phyloP scores from a whole-genome alignment of 1,140 invertebrate species.

The Drosophila truncata region DNA sequence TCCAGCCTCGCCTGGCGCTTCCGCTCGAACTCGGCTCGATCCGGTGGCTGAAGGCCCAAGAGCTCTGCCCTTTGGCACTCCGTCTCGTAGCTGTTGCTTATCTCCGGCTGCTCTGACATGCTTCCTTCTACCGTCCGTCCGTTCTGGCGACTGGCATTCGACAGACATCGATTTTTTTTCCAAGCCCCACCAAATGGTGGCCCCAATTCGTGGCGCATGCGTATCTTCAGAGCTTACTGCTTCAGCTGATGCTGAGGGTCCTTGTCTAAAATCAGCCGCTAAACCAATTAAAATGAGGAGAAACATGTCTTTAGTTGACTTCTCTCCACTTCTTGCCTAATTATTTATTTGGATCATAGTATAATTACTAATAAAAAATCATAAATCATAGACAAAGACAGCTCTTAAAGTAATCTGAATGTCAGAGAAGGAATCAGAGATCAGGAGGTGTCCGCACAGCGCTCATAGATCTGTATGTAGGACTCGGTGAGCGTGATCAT shows the following conservation, averaged over 20 bases:
- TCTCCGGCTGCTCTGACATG: constrained; percentile 57
- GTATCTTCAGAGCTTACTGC: not conserved
- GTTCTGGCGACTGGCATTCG: constrained; percentile 35
- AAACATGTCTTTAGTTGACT: not conserved
- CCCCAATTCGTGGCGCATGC: constrained; percentile 37
- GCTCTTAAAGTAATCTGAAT: constrained; percentile 2
- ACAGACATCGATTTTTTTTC: constrained; percentile 63
- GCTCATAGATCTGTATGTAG: constrained; percentile 96
- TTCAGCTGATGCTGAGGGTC: constrained; percentile 47
- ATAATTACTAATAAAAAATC: not conserved
- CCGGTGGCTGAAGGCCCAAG: constrained; percentile 89
- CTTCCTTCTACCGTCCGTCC: constrained; percentile 11
- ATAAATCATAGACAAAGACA: not conserved
- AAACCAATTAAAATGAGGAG: not conserved
- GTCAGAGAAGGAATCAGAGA: not conserved
- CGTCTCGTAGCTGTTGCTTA: constrained; percentile 88
- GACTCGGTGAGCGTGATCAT: constrained; percentile 99
- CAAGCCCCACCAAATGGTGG: not conserved
- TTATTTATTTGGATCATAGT: not conserved
- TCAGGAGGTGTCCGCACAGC: constrained; percentile 57
- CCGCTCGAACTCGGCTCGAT: constrained; percentile 88
- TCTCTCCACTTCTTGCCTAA: not conserved
- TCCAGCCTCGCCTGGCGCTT: constrained; percentile 80
- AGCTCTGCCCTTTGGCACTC: constrained; percentile 91
- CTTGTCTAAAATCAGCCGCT: not conserved